These are phyloP conservation scores for Calephelis virginiensis DNA, from an alignment of 1,140 invertebrate species.

Conservation along the genomic window DNA sequence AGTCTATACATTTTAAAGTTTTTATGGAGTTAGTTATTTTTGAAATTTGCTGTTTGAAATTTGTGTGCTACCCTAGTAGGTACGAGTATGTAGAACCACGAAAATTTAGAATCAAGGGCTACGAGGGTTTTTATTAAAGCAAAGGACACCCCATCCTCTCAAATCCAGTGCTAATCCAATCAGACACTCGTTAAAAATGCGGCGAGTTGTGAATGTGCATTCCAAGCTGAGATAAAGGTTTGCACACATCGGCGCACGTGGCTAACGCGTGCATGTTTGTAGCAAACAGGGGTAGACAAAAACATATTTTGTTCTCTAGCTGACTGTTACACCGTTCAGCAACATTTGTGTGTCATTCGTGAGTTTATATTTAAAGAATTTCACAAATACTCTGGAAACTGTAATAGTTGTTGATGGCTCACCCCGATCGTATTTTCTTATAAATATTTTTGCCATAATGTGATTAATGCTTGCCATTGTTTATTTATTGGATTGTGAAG, in stretches of 20 bases:
- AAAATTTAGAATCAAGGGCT: slow-evolving; percentile 8
- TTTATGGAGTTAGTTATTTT: too few species aligned
- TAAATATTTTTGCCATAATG: too few species aligned
- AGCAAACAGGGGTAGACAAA: slow-evolving; percentile 47
- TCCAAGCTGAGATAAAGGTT: slow-evolving; percentile 54
- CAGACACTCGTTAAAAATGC: slow-evolving; percentile 53
- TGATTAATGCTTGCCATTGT: too few species aligned
- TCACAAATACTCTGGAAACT: neutral
- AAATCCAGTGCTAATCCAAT: slow-evolving; percentile 60
- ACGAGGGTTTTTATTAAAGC: slow-evolving; percentile 13
- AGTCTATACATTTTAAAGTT: too few species aligned
- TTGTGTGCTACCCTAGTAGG: too few species aligned
- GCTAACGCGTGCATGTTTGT: slow-evolving; percentile 55
- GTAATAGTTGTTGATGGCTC: too few species aligned
- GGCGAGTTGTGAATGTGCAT: slow-evolving; percentile 66
- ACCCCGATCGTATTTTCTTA: too few species aligned
- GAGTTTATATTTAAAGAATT: neutral
- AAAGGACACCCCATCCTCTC: slow-evolving; percentile 26
- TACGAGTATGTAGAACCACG: neutral
- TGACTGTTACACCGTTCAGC: slow-evolving; percentile 43
- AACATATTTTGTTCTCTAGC: slow-evolving; percentile 42
- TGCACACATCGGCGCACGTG: slow-evolving; percentile 53
- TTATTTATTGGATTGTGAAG: too few species aligned
- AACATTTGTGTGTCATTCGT: slow-evolving; percentile 7
- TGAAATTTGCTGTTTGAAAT: too few species aligned